Conservation (phyloP, 2,797 vertebrate genomes). For the Fistularia tabacaria region DNA sequence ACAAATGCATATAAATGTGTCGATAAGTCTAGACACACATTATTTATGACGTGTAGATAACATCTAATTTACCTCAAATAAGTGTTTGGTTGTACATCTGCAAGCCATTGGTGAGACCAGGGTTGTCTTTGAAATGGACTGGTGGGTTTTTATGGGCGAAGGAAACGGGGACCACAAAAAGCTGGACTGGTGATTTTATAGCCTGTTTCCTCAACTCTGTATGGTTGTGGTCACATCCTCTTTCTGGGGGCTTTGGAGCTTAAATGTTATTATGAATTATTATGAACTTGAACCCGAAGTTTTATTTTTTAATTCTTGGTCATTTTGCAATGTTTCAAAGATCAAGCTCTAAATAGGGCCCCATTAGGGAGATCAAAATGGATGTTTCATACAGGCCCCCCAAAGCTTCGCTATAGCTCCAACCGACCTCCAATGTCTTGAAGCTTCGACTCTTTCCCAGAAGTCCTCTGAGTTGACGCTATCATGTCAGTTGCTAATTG, state of each 20-base stretch:
- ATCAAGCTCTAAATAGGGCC: constrained; percentile 37
- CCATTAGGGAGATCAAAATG: constrained; percentile 7
- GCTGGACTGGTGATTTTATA: constrained; percentile 49
- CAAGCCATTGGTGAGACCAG: constrained; percentile 56
- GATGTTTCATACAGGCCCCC: background rate
- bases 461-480: constrained; percentile 22
- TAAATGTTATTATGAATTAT: constrained; percentile 14
- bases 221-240: constrained; percentile 53
- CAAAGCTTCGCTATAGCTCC: constrained; percentile 15
- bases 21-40: constrained; percentile 57
- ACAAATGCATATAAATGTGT: constrained; percentile 21
- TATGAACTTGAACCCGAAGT: background rate
- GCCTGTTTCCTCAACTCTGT: constrained; percentile 46
- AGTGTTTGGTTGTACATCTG: constrained; percentile 54
- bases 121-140: constrained; percentile 56
- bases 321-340: constrained; percentile 19
- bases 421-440: constrained; percentile 47
- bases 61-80: constrained; percentile 48
- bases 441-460: constrained; percentile 40
- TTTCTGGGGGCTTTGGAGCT: constrained; percentile 8
- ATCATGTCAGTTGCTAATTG: constrained; percentile 57
- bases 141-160: constrained; percentile 50
- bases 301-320: background rate
- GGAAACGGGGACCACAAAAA: constrained; percentile 47
- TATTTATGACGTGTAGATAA: constrained; percentile 47